phyloP scores from a whole-genome alignment of 1,140 invertebrate species.

The Zaprionus africanus region DNA sequence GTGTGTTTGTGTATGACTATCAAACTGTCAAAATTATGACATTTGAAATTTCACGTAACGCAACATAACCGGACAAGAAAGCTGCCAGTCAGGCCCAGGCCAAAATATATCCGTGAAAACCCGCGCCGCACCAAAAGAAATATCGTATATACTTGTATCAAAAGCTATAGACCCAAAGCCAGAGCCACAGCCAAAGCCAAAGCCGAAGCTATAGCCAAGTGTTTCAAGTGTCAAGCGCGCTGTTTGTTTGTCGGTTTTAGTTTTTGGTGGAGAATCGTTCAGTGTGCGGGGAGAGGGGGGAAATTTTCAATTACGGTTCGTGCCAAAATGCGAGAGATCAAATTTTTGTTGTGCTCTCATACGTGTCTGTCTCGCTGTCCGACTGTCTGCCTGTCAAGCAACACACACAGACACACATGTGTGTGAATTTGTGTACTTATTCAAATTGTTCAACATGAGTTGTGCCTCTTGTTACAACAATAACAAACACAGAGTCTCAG shows the following conservation, averaged over 20 bases:
- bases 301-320: slow-evolving; percentile 81
- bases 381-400: slow-evolving; percentile 58
- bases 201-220: slow-evolving; percentile 54
- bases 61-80: slow-evolving; percentile 72
- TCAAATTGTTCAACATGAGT: slow-evolving; percentile 76
- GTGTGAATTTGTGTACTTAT: slow-evolving; percentile 59
- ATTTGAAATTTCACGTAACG: slow-evolving; percentile 82
- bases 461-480: slow-evolving; percentile 64
- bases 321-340: slow-evolving; percentile 79
- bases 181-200: slow-evolving; percentile 27
- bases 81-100: slow-evolving; percentile 47
- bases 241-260: slow-evolving; percentile 53
- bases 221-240: slow-evolving; percentile 72
- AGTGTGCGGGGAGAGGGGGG: slow-evolving; percentile 2
- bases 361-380: slow-evolving; percentile 42
- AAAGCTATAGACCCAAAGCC: slow-evolving; percentile 34
- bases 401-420: slow-evolving; percentile 8
- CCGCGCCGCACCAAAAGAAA: slow-evolving; percentile 16
- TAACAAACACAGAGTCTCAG: slow-evolving; percentile 23
- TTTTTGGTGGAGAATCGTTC: slow-evolving; percentile 20
- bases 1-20: slow-evolving; percentile 62
- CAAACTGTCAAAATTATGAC: slow-evolving; percentile 84
- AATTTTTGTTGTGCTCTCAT: slow-evolving; percentile 61
- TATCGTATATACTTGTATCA: slow-evolving; percentile 8
- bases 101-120: slow-evolving; percentile 62